Evolutionary conservation across 2,888 invertebrate genomes (phyloP).

Genomic region (Alloplasta piceator): DNA sequence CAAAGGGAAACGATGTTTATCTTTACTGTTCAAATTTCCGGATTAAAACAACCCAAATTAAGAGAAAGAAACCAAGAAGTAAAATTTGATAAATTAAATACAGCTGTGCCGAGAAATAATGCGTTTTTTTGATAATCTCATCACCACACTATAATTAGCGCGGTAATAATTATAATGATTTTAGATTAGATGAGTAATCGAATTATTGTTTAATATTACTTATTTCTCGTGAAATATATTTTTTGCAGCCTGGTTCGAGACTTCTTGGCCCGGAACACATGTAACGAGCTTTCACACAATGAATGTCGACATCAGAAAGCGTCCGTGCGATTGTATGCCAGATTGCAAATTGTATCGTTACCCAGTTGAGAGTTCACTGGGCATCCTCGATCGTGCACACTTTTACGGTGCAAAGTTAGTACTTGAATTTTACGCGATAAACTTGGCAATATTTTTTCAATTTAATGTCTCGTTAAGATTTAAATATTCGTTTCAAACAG

Average conservation of each 20-base stretch:
- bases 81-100: too few relatives aligned
- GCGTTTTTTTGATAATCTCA: too few relatives aligned
- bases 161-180: too few relatives aligned
- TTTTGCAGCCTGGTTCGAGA: slow-evolving; percentile 73
- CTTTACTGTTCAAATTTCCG: too few relatives aligned
- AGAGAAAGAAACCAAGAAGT: too few relatives aligned
- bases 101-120: too few relatives aligned
- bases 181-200: too few relatives aligned
- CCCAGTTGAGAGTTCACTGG: slow-evolving; percentile 87
- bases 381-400: slow-evolving; percentile 84
- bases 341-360: slow-evolving; percentile 88
- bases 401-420: slow-evolving; percentile 79
- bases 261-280: slow-evolving; percentile 83
- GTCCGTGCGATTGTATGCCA: slow-evolving; percentile 85
- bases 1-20: too few relatives aligned
- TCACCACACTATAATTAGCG: too few relatives aligned
- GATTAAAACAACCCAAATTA: too few relatives aligned
- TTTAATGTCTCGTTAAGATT: slow-evolving; percentile 1
- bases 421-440: not conserved
- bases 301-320: slow-evolving; percentile 51
- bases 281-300: slow-evolving; percentile 53
- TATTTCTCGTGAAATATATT: not conserved
- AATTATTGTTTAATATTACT: too few relatives aligned
- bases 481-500: slow-evolving; percentile 79
- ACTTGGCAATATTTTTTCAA: not conserved